These are phyloP conservation scores for Montipora cactus DNA, from an alignment of 64 coral and sea anemone genomes.

Conservation along the genomic window DNA sequence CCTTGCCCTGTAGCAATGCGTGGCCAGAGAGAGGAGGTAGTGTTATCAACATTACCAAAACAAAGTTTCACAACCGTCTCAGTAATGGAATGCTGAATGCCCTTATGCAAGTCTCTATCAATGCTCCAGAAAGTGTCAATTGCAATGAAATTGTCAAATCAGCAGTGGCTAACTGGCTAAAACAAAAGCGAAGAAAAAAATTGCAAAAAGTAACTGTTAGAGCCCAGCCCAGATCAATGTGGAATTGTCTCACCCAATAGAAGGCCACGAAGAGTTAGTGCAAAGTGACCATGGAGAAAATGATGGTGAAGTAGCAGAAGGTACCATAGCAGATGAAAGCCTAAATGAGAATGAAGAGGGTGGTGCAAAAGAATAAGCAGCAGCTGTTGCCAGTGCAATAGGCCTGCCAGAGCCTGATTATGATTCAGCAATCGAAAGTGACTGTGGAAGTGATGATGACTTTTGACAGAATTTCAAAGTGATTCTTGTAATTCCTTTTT, in stretches of 20 bases:
- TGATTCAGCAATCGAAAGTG: too few species aligned
- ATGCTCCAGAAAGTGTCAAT: conserved; percentile 47
- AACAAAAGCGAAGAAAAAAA: background rate
- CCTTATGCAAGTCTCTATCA: conserved; percentile 43
- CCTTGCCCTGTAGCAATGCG: conserved; percentile 48
- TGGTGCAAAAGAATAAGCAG: too few species aligned
- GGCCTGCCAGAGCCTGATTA: too few species aligned
- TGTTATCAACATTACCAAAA: conserved; percentile 58
- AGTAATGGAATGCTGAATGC: conserved; percentile 51
- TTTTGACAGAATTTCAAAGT: too few species aligned
- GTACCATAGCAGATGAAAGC: background rate
- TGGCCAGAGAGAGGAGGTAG: conserved; percentile 58
- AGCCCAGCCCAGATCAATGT: background rate
- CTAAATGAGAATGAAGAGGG: too few species aligned
- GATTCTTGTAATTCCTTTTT: too few species aligned
- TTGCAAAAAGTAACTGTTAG: background rate
- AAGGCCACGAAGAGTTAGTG: too few species aligned
- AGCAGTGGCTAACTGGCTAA: background rate
- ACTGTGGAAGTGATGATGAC: too few species aligned
- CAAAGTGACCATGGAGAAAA: too few species aligned
- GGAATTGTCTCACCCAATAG: background rate
- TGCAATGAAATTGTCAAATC: conserved; percentile 42
- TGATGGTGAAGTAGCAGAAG: background rate
- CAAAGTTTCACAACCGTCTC: conserved; percentile 31
- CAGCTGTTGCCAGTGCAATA: too few species aligned